These are phyloP conservation scores for Paramormyrops kingsleyae DNA, from an alignment of 2,113 vertebrate genomes.

Conservation along the genomic window DNA sequence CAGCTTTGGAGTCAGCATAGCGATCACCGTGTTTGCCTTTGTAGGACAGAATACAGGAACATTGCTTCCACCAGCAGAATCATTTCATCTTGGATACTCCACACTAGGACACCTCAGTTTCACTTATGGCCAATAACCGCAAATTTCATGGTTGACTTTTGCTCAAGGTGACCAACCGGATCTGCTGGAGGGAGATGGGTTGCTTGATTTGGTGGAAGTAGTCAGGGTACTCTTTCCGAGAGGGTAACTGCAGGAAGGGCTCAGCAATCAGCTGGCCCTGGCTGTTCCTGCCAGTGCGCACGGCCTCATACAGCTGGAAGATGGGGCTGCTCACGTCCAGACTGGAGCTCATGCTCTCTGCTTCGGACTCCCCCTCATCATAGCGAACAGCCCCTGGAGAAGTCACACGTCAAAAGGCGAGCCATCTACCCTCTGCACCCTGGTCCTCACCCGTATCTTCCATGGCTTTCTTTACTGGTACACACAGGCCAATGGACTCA, in stretches of 20 bases:
- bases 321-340: constrained; percentile 91
- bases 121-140: not conserved
- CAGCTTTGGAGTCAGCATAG: not conserved
- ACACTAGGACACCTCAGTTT: not conserved
- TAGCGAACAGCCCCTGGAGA: constrained; percentile 69
- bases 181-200: constrained; percentile 86
- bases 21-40: not conserved
- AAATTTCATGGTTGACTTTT: not conserved
- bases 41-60: not conserved
- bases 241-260: constrained; percentile 92
- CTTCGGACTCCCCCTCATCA: constrained; percentile 91
- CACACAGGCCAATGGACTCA: not conserved
- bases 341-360: constrained; percentile 87
- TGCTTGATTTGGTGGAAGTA: constrained; percentile 94
- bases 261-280: constrained; percentile 94
- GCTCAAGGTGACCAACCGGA: constrained; percentile 71
- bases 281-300: constrained; percentile 87
- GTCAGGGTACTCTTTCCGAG: constrained; percentile 94
- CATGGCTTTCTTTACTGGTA: not conserved
- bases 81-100: not conserved
- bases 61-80: not conserved
- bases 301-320: constrained; percentile 91
- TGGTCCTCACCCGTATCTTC: not conserved
- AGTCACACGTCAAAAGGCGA: too few relatives aligned
- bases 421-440: not conserved